Conservation (phyloP, 2,888 invertebrate genomes). For the Apoderus coryli region DNA sequence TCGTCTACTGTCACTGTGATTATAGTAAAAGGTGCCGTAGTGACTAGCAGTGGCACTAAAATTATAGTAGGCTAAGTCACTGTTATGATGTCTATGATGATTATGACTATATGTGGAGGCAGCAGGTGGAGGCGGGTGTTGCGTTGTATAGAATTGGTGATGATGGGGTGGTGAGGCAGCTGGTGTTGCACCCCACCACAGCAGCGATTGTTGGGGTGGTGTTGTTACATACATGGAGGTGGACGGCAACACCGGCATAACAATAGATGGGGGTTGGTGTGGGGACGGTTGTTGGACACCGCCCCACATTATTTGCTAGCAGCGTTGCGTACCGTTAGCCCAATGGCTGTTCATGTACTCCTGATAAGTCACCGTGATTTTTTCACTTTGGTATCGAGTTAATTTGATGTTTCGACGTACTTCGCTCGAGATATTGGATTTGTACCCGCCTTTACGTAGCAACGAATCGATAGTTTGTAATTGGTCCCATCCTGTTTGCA, state of each 20-base stretch:
- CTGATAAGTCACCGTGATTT: slow-evolving; percentile 76
- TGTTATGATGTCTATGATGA: too few species aligned
- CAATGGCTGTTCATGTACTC: slow-evolving; percentile 62
- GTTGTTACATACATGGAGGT: too few species aligned
- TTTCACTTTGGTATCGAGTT: slow-evolving; percentile 94
- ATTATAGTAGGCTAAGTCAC: slow-evolving; percentile 4
- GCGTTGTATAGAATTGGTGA: slow-evolving; percentile 2
- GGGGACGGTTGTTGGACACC: slow-evolving; percentile 24
- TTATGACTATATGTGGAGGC: too few species aligned
- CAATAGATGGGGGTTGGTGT: slow-evolving; percentile 14
- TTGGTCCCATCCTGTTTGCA: slow-evolving; percentile 85
- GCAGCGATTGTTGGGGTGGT: too few species aligned
- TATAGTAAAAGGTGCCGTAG: slow-evolving; percentile 16
- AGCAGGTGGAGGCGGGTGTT: too few species aligned
- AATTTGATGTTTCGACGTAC: slow-evolving; percentile 80
- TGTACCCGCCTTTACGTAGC: slow-evolving; percentile 92
- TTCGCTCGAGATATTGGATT: slow-evolving; percentile 78
- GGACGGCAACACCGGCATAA: slow-evolving; percentile 9
- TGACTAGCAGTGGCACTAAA: slow-evolving; percentile 16
- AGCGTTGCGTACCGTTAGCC: slow-evolving; percentile 49
- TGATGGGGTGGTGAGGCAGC: neutral
- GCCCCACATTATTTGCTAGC: slow-evolving; percentile 57
- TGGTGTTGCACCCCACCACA: too few species aligned
- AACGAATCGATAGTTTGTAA: slow-evolving; percentile 96
- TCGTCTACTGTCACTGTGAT: too few species aligned